Conservation (phyloP, 2,797 vertebrate species). For the Microcaecilia unicolor region DNA sequence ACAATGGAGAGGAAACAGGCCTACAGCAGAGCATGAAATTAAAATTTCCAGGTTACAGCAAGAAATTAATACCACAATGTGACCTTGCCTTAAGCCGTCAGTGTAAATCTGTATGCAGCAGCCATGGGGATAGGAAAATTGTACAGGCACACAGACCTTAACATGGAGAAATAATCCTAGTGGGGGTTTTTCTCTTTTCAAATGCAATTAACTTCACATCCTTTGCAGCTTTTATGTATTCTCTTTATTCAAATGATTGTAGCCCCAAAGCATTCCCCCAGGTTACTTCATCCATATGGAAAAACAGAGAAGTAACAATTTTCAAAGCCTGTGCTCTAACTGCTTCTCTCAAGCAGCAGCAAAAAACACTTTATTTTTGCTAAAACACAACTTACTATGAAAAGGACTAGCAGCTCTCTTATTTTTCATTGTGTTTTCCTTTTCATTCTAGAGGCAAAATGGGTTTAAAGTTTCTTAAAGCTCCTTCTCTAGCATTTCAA, state of each 20-base stretch:
- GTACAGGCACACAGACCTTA: slow-evolving; percentile 9
- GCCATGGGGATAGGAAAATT: background rate
- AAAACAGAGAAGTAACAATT: no score
- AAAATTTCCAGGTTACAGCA: slow-evolving; percentile 50
- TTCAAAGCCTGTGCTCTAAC: no score
- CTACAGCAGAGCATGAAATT: slow-evolving; percentile 50
- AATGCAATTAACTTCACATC: slow-evolving; percentile 3
- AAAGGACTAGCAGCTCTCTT: no score
- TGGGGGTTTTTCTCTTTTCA: background rate
- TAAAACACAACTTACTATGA: no score
- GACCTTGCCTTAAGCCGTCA: slow-evolving; percentile 35
- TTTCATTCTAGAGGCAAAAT: no score
- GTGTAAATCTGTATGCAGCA: slow-evolving; percentile 14
- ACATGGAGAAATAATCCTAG: background rate
- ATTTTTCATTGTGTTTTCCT: no score
- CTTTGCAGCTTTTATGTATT: background rate
- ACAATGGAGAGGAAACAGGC: slow-evolving; percentile 37
- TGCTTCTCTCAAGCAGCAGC: no score
- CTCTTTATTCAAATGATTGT: slow-evolving; percentile 6
- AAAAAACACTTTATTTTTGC: no score
- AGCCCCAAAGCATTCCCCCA: no score
- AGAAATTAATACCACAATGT: slow-evolving; percentile 45
- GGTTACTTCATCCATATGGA: no score
- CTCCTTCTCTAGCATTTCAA: no score
- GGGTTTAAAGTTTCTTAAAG: no score